A percentile compares a stretch with the other conserved stretches of the same genome.
phyloP scores from a whole-genome alignment of 2,888 invertebrate genomes.

The Sinhomidia bicolor region DNA sequence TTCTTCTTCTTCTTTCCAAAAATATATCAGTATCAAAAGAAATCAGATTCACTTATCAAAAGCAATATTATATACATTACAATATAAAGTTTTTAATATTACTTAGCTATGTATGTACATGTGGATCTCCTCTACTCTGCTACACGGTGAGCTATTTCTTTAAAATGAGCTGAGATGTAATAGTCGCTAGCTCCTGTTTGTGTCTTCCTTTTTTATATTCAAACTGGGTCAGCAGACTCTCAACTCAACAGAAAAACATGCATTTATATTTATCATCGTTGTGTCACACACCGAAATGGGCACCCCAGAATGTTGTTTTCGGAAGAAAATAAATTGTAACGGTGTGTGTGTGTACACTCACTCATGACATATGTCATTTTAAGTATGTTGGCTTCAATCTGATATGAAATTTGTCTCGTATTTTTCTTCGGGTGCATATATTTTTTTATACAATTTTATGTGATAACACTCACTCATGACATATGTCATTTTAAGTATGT shows the following conservation, averaged over 20 bases:
- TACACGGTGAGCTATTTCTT: neutral
- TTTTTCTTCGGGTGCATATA: too few relatives aligned
- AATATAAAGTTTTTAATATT: too few relatives aligned
- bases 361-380: too few relatives aligned
- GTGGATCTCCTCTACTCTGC: too few relatives aligned
- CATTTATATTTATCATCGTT: constrained; percentile 23
- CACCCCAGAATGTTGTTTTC: neutral
- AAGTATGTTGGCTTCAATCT: too few relatives aligned
- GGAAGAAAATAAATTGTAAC: neutral
- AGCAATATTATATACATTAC: too few relatives aligned
- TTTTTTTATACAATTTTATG: too few relatives aligned
- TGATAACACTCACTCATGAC: too few relatives aligned
- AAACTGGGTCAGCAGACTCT: constrained; percentile 1
- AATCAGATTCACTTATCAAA: neutral
- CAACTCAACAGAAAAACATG: neutral
- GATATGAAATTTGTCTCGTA: too few relatives aligned
- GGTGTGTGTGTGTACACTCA: neutral
- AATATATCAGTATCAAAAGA: neutral
- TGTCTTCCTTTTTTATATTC: neutral
- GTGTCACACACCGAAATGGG: constrained; percentile 8
- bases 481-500: too few relatives aligned
- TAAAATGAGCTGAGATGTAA: too few relatives aligned
- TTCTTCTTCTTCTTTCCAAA: constrained; percentile 10
- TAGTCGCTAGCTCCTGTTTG: neutral
- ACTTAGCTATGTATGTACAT: neutral